These are phyloP conservation scores for Rhinatrema bivittatum DNA, from an alignment of 2,797 vertebrate genomes.

Conservation along the genomic window DNA sequence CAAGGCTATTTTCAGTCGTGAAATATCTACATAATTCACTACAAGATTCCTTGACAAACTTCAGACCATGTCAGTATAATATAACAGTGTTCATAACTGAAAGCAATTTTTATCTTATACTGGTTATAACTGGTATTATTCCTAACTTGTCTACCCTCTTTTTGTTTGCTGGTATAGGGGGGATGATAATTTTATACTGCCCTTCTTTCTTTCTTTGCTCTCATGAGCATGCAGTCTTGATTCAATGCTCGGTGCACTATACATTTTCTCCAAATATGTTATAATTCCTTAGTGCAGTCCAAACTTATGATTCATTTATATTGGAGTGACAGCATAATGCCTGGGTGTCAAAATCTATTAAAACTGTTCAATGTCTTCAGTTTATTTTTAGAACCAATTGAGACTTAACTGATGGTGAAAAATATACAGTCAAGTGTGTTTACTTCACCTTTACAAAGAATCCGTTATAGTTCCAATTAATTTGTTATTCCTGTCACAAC, in stretches of 20 bases:
- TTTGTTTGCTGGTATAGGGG: too few species aligned
- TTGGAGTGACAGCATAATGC: conserved; percentile 99
- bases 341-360: conserved; percentile 99
- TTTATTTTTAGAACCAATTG: conserved; percentile 99
- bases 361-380: conserved; percentile 98
- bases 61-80: conserved; percentile 9
- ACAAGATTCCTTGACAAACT: too few species aligned
- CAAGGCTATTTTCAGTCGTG: too few species aligned
- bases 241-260: conserved; percentile 87
- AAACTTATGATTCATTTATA: conserved; percentile 99
- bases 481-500: conserved; percentile 99
- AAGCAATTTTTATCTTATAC: too few species aligned
- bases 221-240: conserved; percentile 95
- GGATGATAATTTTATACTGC: conserved; percentile 85
- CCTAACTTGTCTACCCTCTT: conserved; percentile 28
- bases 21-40: too few species aligned
- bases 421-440: conserved; percentile 99
- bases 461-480: conserved; percentile 99
- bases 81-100: conserved; percentile 5
- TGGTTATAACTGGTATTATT: conserved; percentile 31
- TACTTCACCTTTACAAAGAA: conserved; percentile 99
- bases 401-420: conserved; percentile 99
- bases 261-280: conserved; percentile 95
- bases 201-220: conserved; percentile 67
- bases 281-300: conserved; percentile 93